phyloP scores from a whole-genome alignment of 1,140 invertebrate species.

The Meloidogyne hapla region DNA sequence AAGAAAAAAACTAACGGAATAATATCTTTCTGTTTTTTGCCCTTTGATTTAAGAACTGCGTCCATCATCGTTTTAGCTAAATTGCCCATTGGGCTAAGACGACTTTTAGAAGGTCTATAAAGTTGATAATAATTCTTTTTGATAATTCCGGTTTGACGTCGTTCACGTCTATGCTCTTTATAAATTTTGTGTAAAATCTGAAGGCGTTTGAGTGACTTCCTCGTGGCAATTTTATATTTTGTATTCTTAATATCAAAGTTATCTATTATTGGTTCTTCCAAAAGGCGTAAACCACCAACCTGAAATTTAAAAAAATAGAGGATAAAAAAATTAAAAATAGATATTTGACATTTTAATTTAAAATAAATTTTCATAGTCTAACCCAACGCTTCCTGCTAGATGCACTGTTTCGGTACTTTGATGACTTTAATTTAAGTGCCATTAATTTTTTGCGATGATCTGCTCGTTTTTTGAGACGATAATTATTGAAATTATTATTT shows the following conservation, averaged over 20 bases:
- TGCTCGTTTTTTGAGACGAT: conserved; percentile 11
- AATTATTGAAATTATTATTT: neutral
- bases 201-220: neutral
- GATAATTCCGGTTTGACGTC: conserved; percentile 16
- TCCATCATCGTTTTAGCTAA: conserved; percentile 35
- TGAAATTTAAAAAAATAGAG: conserved; percentile 11
- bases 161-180: neutral
- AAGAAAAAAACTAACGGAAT: conserved; percentile 27
- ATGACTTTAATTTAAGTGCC: neutral
- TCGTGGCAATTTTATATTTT: neutral
- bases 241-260: neutral
- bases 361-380: neutral
- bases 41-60: conserved; percentile 20
- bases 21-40: conserved; percentile 27
- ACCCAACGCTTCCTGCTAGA: neutral
- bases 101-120: conserved; percentile 10
- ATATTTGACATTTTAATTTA: neutral
- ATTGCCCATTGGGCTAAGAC: conserved; percentile 31
- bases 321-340: too few relatives aligned
- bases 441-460: conserved; percentile 7
- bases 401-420: neutral
- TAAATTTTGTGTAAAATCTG: neutral
- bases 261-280: neutral
- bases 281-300: conserved; percentile 9
- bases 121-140: conserved; percentile 29